These are phyloP conservation scores for Rhinichthys osculus DNA, from an alignment of 2,797 vertebrate species.

Conservation along the genomic window DNA sequence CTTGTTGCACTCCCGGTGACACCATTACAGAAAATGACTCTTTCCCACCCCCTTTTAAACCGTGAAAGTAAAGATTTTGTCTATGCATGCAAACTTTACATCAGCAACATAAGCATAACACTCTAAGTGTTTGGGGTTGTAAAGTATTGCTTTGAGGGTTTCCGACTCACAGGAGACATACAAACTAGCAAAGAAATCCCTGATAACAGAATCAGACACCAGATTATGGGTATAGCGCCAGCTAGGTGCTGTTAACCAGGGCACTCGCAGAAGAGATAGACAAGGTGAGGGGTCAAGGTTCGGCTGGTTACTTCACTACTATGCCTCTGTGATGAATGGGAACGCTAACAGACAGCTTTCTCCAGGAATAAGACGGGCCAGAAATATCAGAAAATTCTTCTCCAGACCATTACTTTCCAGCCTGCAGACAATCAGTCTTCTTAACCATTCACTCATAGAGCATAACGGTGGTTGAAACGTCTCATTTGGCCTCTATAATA, in stretches of 20 bases:
- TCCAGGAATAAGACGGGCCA: neutral
- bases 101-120: neutral
- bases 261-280: neutral
- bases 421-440: slow-evolving; percentile 31
- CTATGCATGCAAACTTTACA: neutral
- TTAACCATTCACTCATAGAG: slow-evolving; percentile 17
- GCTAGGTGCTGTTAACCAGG: neutral
- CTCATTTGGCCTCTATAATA: slow-evolving; percentile 43
- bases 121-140: neutral
- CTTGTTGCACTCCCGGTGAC: neutral
- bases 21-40: neutral
- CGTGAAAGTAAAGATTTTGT: neutral
- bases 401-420: slow-evolving; percentile 32
- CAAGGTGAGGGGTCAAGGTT: neutral
- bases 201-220: neutral
- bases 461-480: slow-evolving; percentile 31
- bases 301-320: neutral
- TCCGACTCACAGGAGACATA: neutral
- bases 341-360: neutral
- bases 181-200: neutral
- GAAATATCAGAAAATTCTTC: slow-evolving; percentile 16
- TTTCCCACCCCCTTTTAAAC: neutral
- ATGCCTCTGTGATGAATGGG: neutral
- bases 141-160: neutral
- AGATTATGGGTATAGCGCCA: neutral